Percentiles rank a stretch among this genome's conserved stretches.
These are phyloP conservation scores for Euplagia quadripunctaria DNA, from an alignment of 2,888 invertebrate species.

Conservation along the genomic window DNA sequence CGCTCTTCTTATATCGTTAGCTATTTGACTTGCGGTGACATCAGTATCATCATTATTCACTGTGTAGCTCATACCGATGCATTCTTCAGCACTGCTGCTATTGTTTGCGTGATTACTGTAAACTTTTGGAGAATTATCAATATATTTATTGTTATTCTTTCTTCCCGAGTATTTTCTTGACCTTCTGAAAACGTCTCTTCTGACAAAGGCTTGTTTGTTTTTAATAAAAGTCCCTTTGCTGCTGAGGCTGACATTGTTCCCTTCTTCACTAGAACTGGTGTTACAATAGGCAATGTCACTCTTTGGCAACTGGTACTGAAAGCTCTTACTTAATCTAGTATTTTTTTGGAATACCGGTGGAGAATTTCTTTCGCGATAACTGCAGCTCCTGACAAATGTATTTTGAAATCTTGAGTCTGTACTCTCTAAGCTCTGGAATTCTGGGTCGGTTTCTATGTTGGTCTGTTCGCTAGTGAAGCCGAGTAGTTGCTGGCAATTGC, in stretches of 20 bases:
- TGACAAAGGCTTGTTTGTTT: slow-evolving; percentile 85
- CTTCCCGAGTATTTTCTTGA: slow-evolving; percentile 84
- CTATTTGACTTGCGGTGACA: slow-evolving; percentile 85
- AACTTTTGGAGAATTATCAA: slow-evolving; percentile 72
- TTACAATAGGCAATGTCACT: slow-evolving; percentile 80
- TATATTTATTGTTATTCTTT: slow-evolving; percentile 76
- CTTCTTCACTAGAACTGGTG: slow-evolving; percentile 85
- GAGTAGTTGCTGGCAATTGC: slow-evolving; percentile 83
- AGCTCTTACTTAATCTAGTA: slow-evolving; percentile 84
- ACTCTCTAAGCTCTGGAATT: slow-evolving; percentile 85
- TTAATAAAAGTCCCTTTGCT: slow-evolving; percentile 87
- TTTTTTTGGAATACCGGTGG: slow-evolving; percentile 85
- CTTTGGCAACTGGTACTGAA: slow-evolving; percentile 84
- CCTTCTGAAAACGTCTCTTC: slow-evolving; percentile 83
- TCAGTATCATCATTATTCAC: slow-evolving; percentile 86
- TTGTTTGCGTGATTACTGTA: slow-evolving; percentile 74
- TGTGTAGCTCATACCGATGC: slow-evolving; percentile 83
- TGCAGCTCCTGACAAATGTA: slow-evolving; percentile 82
- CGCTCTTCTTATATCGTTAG: slow-evolving; percentile 86
- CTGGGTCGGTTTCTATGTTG: slow-evolving; percentile 85
- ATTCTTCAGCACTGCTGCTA: slow-evolving; percentile 83
- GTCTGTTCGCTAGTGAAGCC: slow-evolving; percentile 86
- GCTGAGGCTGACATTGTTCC: slow-evolving; percentile 74
- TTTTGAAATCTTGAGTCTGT: slow-evolving; percentile 84
- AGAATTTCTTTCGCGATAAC: slow-evolving; percentile 83